These are phyloP conservation scores for Pandemis heparana DNA, from an alignment of 2,888 invertebrate species.

Conservation along the genomic window DNA sequence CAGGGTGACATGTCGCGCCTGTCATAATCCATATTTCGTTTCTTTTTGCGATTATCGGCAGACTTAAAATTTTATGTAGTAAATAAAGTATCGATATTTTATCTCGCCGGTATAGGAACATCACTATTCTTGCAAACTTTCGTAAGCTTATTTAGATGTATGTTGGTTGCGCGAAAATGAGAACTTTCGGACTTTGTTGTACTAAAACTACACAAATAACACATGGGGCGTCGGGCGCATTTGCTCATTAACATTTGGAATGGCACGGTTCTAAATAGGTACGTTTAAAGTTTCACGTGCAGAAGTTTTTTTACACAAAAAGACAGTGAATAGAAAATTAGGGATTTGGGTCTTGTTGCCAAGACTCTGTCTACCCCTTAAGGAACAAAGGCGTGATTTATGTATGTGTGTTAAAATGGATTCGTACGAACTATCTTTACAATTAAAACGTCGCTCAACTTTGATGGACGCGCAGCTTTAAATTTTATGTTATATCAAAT, in stretches of 20 bases:
- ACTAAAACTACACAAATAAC: constrained; percentile 1
- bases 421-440: no score
- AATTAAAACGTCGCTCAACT: no score
- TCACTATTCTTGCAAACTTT: not conserved
- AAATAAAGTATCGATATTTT: not conserved
- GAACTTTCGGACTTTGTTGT: not conserved
- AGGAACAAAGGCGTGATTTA: not conserved
- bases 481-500: no score
- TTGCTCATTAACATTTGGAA: not conserved
- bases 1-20: no score
- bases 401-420: no score
- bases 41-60: no score
- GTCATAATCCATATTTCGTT: no score
- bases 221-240: not conserved
- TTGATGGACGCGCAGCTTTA: no score
- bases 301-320: not conserved
- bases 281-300: not conserved
- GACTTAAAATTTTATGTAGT: no score
- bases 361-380: no score
- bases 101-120: not conserved
- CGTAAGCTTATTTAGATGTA: constrained; percentile 4
- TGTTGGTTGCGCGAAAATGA: not conserved
- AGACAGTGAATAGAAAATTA: no score
- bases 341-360: no score
- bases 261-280: not conserved